phyloP scores from a whole-genome alignment of 1,140 invertebrate genomes.

The Drosophila kanapiae region DNA sequence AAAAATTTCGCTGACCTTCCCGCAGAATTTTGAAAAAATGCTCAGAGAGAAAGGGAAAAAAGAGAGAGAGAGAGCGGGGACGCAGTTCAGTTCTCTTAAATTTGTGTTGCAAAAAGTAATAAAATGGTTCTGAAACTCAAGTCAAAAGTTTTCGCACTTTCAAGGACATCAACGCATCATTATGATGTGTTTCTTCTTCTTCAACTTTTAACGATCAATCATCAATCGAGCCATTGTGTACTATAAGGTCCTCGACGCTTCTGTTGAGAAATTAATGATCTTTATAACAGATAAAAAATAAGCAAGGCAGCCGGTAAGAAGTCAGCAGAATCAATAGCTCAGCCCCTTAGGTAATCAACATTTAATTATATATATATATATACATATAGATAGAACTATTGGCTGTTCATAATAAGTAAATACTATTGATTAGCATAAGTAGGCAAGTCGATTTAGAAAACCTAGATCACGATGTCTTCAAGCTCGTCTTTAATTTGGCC shows the following conservation, averaged over 20 bases:
- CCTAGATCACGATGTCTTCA: no score
- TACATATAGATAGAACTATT: no score
- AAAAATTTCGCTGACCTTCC: constrained; percentile 69
- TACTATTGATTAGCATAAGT: no score
- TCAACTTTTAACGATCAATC: constrained; percentile 41
- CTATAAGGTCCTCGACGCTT: constrained; percentile 3
- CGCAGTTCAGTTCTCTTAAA: constrained; percentile 55
- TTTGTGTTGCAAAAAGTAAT: constrained; percentile 37
- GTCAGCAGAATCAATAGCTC: background rate
- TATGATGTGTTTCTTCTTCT: constrained; percentile 5
- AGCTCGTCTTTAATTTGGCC: no score
- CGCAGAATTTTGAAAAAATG: constrained; percentile 41
- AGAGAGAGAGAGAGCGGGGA: constrained; percentile 13
- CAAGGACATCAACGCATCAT: constrained; percentile 29
- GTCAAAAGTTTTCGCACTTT: constrained; percentile 48
- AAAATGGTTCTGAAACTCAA: constrained; percentile 4
- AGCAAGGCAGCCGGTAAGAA: background rate
- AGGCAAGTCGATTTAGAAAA: no score
- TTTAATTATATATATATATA: no score
- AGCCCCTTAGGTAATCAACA: no score
- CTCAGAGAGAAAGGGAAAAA: background rate
- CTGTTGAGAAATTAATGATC: constrained; percentile 44
- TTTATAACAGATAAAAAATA: background rate
- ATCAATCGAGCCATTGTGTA: constrained; percentile 24
- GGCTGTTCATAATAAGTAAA: no score